Conservation (phyloP, 2,113 vertebrate genomes). For the Eleginops maclovinus region DNA sequence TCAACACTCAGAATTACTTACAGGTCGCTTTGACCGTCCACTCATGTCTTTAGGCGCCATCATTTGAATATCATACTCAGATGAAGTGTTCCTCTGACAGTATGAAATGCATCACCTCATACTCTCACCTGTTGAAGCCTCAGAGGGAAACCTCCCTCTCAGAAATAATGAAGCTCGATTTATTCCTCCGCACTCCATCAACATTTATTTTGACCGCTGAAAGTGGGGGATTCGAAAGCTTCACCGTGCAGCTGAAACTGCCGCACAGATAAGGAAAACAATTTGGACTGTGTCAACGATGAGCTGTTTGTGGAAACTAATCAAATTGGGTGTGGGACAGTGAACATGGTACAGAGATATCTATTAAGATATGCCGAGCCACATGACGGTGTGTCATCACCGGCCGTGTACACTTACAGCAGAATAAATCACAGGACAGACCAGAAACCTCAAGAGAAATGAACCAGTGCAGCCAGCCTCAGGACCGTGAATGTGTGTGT, state of each 20-base stretch:
- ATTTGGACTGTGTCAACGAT: conserved; percentile 55
- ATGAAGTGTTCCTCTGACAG: conserved; percentile 8
- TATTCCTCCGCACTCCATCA: not conserved
- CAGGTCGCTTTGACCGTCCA: conserved; percentile 10
- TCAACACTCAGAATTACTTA: conserved; percentile 25
- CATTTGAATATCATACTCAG: not conserved
- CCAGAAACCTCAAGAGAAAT: too few relatives aligned
- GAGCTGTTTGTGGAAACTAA: conserved; percentile 63
- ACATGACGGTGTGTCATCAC: not conserved
- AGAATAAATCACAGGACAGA: conserved; percentile 26
- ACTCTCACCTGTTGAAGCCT: conserved; percentile 17
- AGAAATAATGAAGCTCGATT: conserved; percentile 41
- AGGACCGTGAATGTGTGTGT: too few relatives aligned
- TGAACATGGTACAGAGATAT: conserved; percentile 46
- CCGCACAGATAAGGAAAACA: conserved; percentile 53
- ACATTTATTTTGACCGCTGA: conserved; percentile 3
- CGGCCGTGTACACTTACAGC: not conserved
- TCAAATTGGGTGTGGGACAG: conserved; percentile 54
- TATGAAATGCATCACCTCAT: conserved; percentile 1
- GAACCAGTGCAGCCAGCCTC: too few relatives aligned
- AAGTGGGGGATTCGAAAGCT: conserved; percentile 29
- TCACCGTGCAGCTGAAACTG: conserved; percentile 44
- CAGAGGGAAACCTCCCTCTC: not conserved
- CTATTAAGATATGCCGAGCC: conserved; percentile 45
- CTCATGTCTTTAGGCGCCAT: conserved; percentile 11